Evolutionary conservation across 2,113 vertebrate species (phyloP), one percentile per base, ranked within the genome.

Genomic region (Platichthys stellatus): DNA sequence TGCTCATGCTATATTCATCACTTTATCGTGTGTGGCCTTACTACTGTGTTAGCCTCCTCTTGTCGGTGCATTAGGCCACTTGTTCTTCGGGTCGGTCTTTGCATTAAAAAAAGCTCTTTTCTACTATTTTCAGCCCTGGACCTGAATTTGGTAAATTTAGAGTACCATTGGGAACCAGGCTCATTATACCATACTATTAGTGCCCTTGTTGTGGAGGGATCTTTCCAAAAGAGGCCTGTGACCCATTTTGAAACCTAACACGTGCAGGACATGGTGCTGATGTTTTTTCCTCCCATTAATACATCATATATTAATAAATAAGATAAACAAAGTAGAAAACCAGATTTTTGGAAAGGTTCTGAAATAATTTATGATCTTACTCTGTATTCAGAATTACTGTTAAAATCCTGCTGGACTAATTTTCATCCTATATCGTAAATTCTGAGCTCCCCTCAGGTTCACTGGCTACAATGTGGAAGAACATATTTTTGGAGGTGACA

Each of bases 101-200:
- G 51, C 18, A 81, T 76, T 60, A 82, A 79, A 59, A 51, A 64
- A 47, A 31, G 31, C 31, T 31, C 79, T 78, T 75, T 82, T 76
- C 38, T 72, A 35, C 79, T 87, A 88, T 88, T 89, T 91, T 87
- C 62, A 89, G 83, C 80, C 31, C 8, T 14, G 60, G 86, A 83
- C 89, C 89, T 81, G 62, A 86, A 84, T 88, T 68, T 40, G 74
- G 60, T 82, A 79, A 81, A 83, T 83, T 80, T 83, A 81, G 82
- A 80, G 63, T 78, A 70, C 89, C 84, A 70, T 58, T 4, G 74
- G 86, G 84, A 82, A 4, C 74, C 58, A 23, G 68, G 73, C 87
- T 89, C 87, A 90, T 92, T 90, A 91, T 72, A 78, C 64, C 35
- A 8, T 71, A 54, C 74, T 71, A 53, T 78, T 68, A 74, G 69